These are phyloP conservation scores for Drosophila formosana DNA, from an alignment of 2,888 invertebrate genomes.

Conservation along the genomic window DNA sequence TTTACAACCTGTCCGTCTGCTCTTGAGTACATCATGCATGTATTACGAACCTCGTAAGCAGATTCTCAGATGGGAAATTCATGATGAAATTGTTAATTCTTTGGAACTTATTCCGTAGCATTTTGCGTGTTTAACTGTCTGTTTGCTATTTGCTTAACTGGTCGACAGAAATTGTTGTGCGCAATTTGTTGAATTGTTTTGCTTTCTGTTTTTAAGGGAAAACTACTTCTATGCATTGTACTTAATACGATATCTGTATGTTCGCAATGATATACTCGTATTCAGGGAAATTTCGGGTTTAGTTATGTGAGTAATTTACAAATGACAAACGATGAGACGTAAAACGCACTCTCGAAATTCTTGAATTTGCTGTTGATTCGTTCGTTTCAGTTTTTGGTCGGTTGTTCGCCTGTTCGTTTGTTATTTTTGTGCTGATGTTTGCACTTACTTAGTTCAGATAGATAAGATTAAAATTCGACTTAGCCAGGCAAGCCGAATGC, in stretches of 20 bases:
- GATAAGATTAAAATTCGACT: conserved; percentile 76
- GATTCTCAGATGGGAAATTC: conserved; percentile 39
- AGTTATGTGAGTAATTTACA: conserved; percentile 66
- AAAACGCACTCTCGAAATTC: conserved; percentile 35
- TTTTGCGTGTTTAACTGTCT: conserved; percentile 53
- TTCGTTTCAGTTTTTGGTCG: conserved; percentile 1
- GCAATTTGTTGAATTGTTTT: conserved; percentile 61
- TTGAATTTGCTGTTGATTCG: conserved; percentile 42
- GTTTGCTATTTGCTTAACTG: conserved; percentile 69
- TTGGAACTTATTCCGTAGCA: conserved; percentile 40
- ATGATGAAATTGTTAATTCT: conserved; percentile 72
- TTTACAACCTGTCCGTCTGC: conserved; percentile 13
- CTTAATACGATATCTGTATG: neutral
- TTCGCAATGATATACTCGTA: conserved; percentile 2
- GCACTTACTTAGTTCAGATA: conserved; percentile 75
- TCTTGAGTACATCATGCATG: conserved; percentile 1
- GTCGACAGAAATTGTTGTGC: conserved; percentile 51
- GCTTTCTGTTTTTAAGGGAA: conserved; percentile 12
- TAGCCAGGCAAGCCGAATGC: conserved; percentile 52
- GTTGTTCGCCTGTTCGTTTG: conserved; percentile 33
- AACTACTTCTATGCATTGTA: conserved; percentile 8
- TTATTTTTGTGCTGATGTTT: conserved; percentile 59
- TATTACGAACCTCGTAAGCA: neutral
- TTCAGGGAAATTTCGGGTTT: conserved; percentile 49
- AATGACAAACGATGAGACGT: conserved; percentile 27